Base-by-base conservation (phyloP, 1,140 invertebrate genomes). In the Meloidogyne floridensis region DNA sequence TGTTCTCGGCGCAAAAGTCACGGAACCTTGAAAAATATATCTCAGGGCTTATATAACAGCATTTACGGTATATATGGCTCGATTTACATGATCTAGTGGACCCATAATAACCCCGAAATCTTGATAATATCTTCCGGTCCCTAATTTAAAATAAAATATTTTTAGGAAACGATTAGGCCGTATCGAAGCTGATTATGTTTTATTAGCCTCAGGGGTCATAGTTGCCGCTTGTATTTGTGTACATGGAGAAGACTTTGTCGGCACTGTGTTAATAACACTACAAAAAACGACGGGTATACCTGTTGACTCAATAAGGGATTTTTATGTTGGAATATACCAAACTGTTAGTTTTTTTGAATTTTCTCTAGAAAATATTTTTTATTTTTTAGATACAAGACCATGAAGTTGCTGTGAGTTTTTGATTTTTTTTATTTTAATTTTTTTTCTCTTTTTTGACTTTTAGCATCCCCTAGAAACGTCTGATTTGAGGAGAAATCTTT, bases 311-410 rank as follows among this genome's bases (percentile, higher is more conserved):
- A 81, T 81, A 3, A 42, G 56, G 11, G 56, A 80, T 56, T 47
- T 74, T 18, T 82, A 72, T 47, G 56, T 74, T 18, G 81, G 80
- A n/a, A 82, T 82, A n/a, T 72, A 82, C n/a, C 72, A 80, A 47
- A 81, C 81, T 42, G 51, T 82, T 9, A 47, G 65, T 53, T 53
- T 82, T n/a, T 80, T 47, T 77, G 3, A 71, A 6, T 71, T 71
- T 20, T 71, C 32, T 71, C 32, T 32, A 32, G 32, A 32, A 32
- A 32, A 32, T 71, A 42, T 20, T 71, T 71, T 71, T 71, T 42
- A 71, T 71, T 42, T 71, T 18, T 71, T 71, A 71, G 32, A 71
- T 71, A 18, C 43, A 51, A 5, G 53, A 74, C 15, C 75, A 77
- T 3, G 56, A 65, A 18, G 51, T 77, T 69, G 75, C 56, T 42